Evolutionary conservation across 2,888 invertebrate species (phyloP), one percentile per base, ranked within the genome.

Genomic region (Nowickia ferox): DNA sequence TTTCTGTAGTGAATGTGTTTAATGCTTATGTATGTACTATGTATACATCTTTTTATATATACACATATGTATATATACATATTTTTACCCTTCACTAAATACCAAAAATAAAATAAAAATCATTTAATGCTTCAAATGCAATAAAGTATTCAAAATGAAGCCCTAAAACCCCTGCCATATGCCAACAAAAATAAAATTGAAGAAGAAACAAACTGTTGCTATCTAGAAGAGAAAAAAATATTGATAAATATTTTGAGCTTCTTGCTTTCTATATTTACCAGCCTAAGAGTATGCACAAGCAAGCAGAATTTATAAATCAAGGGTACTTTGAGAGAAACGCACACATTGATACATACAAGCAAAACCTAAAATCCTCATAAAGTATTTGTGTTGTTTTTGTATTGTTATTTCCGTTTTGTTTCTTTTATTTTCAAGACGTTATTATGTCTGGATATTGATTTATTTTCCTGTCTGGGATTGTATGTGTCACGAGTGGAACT

Each of bases 391-490:
- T n/a, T 68, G 42, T 63, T 40, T 48, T 15, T 74, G 19, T 61
- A 46, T 15, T 46, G 19, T 15, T 19, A 30, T 51, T 38, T 48
- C 17, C 3, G 13, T 11, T 22, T 61, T 22, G 51, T 30, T 53
- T 51, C 5, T 48, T 46, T 46, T 22, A n/a, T 4, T 48, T 11
- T 9, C 44, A 66, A 42, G 66, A 68, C 68, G 63, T 81, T 68
- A 77, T 81, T 84, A 44, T 77, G 77, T 63, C 55, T 77, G 51
- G 55, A 74, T 85, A 85, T 81, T 81, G 84, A 81, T 85, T 84
- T 85, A 74, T 81, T 76, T 66, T 68, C 48, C 42, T 74, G 77
- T 68, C 68, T 69, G 72, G 71, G 66, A 53, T 76, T 76, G 55
- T 66, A 19, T 63, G 72, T 69, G 72, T 77, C 77, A 76, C 66